phyloP scores from a whole-genome alignment of 2,888 invertebrate genomes.

The Lacanobia wlatinum region DNA sequence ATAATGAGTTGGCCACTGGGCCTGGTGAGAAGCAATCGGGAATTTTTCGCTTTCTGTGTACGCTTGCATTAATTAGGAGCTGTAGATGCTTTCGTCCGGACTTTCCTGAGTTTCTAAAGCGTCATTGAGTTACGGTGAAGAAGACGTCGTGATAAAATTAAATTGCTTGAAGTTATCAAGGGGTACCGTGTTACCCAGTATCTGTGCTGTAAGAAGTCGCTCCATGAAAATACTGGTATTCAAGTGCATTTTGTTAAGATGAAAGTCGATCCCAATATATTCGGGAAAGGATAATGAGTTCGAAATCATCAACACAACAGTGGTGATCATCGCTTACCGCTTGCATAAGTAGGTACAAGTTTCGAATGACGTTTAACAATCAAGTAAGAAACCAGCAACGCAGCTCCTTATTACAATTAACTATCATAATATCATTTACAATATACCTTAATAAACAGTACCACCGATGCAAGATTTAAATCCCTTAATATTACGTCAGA shows the following conservation, averaged over 20 bases:
- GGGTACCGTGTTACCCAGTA: not conserved
- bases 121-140: not conserved
- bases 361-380: not conserved
- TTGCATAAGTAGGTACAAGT: no score
- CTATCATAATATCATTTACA: constrained; percentile 6
- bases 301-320: no score
- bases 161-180: not conserved
- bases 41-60: not conserved
- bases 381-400: not conserved
- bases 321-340: not conserved
- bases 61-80: not conserved
- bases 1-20: constrained; percentile 12
- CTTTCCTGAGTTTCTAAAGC: constrained; percentile 7
- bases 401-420: not conserved
- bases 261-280: no score
- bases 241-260: no score
- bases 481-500: constrained; percentile 25
- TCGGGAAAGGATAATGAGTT: no score
- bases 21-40: constrained; percentile 3
- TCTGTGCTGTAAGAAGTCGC: not conserved
- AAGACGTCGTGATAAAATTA: not conserved
- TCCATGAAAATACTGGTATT: not conserved
- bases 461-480: not conserved
- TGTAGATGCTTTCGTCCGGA: not conserved
- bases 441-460: constrained; percentile 5